Conservation (phyloP, 1,140 invertebrate genomes). For the Drosophila subpulchrella region DNA sequence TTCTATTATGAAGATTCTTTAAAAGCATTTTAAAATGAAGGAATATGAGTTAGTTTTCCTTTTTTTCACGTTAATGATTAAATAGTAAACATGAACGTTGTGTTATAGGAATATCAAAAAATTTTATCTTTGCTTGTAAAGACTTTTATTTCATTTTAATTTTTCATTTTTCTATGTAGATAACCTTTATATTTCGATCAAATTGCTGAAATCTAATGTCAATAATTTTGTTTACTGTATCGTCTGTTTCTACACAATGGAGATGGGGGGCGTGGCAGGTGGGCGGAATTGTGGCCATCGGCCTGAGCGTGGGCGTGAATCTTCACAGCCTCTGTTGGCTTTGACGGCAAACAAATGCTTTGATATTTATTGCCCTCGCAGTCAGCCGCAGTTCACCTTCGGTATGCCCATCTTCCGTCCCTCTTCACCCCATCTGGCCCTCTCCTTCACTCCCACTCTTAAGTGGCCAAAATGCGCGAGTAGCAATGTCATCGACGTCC, state of each 20-base stretch:
- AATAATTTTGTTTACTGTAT: no score
- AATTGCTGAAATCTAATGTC: no score
- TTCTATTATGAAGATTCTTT: no score
- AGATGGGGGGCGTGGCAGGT: constrained; percentile 18
- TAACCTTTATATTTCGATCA: no score
- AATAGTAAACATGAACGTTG: no score
- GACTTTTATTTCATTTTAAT: no score
- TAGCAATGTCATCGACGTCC: constrained; percentile 50
- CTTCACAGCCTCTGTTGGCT: constrained; percentile 68
- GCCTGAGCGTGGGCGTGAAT: constrained; percentile 61
- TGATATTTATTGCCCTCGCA: constrained; percentile 75
- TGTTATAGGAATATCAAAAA: no score
- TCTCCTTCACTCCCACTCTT: background rate
- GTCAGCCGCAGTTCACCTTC: constrained; percentile 43
- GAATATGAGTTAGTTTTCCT: no score
- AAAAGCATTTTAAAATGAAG: no score
- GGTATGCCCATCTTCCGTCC: background rate
- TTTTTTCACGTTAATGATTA: no score
- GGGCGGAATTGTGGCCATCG: constrained; percentile 37
- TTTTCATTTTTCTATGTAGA: no score
- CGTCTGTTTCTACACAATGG: background rate
- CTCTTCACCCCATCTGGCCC: background rate
- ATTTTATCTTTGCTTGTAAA: no score
- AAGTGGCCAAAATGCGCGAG: constrained; percentile 46
- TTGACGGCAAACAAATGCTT: constrained; percentile 81